These are phyloP conservation scores for Otus sunia DNA, from an alignment of 2,113 vertebrate genomes.

Conservation along the genomic window DNA sequence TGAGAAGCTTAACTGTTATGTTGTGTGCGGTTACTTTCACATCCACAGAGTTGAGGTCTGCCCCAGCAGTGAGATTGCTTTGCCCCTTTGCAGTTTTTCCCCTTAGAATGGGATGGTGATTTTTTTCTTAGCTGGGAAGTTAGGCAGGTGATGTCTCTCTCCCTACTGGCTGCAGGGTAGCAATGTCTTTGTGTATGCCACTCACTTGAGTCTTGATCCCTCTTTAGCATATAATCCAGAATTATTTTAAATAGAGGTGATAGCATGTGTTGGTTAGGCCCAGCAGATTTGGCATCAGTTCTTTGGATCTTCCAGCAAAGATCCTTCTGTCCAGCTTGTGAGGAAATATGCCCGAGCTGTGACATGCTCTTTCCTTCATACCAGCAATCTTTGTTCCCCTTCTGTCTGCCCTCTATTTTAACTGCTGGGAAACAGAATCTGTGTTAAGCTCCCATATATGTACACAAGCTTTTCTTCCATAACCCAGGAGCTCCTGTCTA, in stretches of 20 bases:
- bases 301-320: neutral
- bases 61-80: neutral
- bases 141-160: neutral
- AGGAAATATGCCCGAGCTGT: neutral
- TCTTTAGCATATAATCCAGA: neutral
- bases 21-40: neutral
- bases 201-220: neutral
- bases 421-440: neutral
- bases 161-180: neutral
- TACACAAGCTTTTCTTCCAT: neutral
- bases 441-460: neutral
- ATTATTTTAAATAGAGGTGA: neutral
- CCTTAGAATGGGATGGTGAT: neutral
- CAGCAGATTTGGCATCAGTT: neutral
- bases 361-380: neutral
- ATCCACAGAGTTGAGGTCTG: neutral
- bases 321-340: neutral
- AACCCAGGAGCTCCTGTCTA: neutral
- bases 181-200: neutral
- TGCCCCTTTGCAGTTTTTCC: neutral
- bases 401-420: neutral
- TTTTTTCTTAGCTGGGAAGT: neutral
- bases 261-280: neutral
- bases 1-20: neutral
- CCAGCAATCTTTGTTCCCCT: neutral